phyloP scores from a whole-genome alignment of 1,140 invertebrate species.

The Aphaenogaster ashmeadi region DNA sequence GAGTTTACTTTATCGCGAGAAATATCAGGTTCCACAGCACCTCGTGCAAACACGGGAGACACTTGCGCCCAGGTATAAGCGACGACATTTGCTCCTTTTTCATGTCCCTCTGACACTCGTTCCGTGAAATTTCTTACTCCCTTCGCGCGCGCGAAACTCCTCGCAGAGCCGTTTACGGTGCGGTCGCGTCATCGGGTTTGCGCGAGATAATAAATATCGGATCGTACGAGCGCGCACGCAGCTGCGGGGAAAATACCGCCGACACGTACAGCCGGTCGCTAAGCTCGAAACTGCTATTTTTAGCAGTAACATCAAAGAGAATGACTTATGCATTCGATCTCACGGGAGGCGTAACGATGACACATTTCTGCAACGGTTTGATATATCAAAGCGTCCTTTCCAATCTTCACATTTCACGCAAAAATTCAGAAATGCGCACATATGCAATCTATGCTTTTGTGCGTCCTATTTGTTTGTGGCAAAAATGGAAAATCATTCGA shows the following conservation, averaged over 20 bases:
- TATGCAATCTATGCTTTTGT: neutral
- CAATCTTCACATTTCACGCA: neutral
- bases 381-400: conserved; percentile 18
- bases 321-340: conserved; percentile 56
- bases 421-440: conserved; percentile 6
- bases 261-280: conserved; percentile 24
- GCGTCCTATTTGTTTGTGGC: neutral
- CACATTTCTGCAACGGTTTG: conserved; percentile 27
- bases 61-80: conserved; percentile 62
- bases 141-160: conserved; percentile 46
- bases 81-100: conserved; percentile 64
- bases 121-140: conserved; percentile 63
- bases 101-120: conserved; percentile 62
- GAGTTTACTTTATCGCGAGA: conserved; percentile 62
- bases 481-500: neutral
- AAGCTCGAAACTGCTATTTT: conserved; percentile 58
- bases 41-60: conserved; percentile 56
- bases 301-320: conserved; percentile 48
- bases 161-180: conserved; percentile 54
- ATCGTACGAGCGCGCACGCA: conserved; percentile 60
- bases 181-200: conserved; percentile 63
- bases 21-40: conserved; percentile 64
- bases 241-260: conserved; percentile 57
- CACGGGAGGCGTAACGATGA: conserved; percentile 34
- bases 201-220: conserved; percentile 65